Percentiles rank a stretch among this genome's conserved stretches.
These are phyloP conservation scores for Sogatella furcifera DNA, from an alignment of 1,140 invertebrate species.

Conservation along the genomic window DNA sequence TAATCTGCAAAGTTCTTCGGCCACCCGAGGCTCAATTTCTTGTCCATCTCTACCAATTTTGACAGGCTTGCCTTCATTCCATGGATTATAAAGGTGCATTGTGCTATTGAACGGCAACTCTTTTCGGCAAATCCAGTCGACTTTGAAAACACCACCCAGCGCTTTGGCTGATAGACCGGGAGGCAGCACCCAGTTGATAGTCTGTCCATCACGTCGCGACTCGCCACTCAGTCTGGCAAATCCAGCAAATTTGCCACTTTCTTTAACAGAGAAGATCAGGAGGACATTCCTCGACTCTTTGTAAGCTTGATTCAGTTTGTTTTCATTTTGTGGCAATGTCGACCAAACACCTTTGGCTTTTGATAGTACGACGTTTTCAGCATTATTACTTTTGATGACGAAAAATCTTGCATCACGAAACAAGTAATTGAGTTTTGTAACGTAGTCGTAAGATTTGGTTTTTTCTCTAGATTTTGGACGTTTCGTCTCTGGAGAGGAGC, in stretches of 20 bases:
- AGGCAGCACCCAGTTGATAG: conserved; percentile 92
- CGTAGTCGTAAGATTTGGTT: conserved; percentile 68
- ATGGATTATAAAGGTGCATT: conserved; percentile 89
- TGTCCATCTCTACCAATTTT: conserved; percentile 98
- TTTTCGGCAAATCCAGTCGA: conserved; percentile 94
- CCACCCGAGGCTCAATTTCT: conserved; percentile 92
- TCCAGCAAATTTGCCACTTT: conserved; percentile 88
- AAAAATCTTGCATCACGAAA: conserved; percentile 93
- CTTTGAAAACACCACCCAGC: conserved; percentile 87
- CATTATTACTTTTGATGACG: conserved; percentile 96
- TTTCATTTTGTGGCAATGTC: conserved; percentile 92
- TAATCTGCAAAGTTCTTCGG: conserved; percentile 84
- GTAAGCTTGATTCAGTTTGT: conserved; percentile 89
- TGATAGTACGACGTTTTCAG: conserved; percentile 88
- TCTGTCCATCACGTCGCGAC: conserved; percentile 76
- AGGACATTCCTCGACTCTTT: conserved; percentile 87
- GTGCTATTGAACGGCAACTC: conserved; percentile 89
- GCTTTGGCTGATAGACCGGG: conserved; percentile 85
- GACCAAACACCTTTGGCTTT: conserved; percentile 97
- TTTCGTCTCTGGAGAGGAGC: conserved; percentile 36
- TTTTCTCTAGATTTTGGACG: conserved; percentile 41
- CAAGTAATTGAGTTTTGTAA: conserved; percentile 85
- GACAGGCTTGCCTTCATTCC: conserved; percentile 97
- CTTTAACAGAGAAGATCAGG: conserved; percentile 93
- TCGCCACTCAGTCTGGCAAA: conserved; percentile 83